phyloP scores from a whole-genome alignment of 1,140 invertebrate genomes.

The Oncopodura yosiiana region DNA sequence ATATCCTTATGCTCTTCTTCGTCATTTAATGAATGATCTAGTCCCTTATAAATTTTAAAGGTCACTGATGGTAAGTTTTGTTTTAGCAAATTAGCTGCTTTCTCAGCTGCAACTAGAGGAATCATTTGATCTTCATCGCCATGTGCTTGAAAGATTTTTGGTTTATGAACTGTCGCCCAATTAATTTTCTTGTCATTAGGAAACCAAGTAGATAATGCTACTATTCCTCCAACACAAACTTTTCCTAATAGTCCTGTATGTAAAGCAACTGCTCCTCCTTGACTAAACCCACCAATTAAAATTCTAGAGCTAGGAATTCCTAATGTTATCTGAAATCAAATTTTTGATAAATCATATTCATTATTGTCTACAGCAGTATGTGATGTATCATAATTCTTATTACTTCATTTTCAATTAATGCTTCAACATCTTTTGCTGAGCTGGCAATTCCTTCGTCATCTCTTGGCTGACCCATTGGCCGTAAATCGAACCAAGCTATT shows the following conservation, averaged over 20 bases:
- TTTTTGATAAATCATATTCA: too few species aligned
- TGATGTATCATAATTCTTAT: too few species aligned
- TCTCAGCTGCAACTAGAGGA: constrained; percentile 70
- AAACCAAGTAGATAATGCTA: constrained; percentile 89
- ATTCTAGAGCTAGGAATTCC: constrained; percentile 73
- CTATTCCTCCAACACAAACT: constrained; percentile 73
- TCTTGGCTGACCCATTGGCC: too few species aligned
- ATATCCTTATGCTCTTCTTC: constrained; percentile 42
- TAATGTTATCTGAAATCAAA: too few species aligned
- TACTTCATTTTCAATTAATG: too few species aligned
- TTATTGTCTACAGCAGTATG: too few species aligned
- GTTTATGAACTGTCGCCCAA: constrained; percentile 29
- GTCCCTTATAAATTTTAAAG: constrained; percentile 77
- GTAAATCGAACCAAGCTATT: too few species aligned
- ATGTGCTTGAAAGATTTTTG: constrained; percentile 82
- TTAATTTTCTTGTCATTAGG: constrained; percentile 45
- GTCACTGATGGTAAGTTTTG: constrained; percentile 53
- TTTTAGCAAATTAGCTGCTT: too few species aligned
- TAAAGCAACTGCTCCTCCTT: constrained; percentile 90
- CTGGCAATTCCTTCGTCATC: too few species aligned
- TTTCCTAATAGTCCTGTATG: constrained; percentile 77
- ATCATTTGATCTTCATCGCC: constrained; percentile 90
- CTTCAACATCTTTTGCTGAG: too few species aligned
- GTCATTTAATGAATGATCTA: constrained; percentile 79
- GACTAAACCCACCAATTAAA: constrained; percentile 71